Evolutionary conservation across 2,888 invertebrate genomes (phyloP).

Genomic region (Drosophila maculinotata): DNA sequence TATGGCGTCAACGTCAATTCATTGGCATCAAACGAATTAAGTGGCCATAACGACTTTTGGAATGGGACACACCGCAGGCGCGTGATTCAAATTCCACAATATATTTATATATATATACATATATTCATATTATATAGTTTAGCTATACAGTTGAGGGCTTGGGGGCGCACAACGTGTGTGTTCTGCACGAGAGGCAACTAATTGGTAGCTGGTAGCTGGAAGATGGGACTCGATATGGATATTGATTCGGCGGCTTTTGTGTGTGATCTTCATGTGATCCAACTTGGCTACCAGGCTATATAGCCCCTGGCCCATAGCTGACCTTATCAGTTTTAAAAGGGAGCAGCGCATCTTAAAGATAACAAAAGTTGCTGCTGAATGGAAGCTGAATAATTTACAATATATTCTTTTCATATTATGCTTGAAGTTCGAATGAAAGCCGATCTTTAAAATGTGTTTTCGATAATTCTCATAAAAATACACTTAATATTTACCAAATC

Average conservation of each 20-base stretch:
- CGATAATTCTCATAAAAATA: too few relatives aligned
- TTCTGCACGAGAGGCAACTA: slow-evolving; percentile 60
- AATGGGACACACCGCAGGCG: slow-evolving; percentile 34
- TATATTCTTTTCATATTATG: background rate
- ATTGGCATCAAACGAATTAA: slow-evolving; percentile 68
- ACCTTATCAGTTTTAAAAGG: slow-evolving; percentile 24
- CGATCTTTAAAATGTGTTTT: too few relatives aligned
- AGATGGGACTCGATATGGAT: slow-evolving; percentile 21
- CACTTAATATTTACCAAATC: too few relatives aligned
- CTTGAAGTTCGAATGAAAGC: too few relatives aligned
- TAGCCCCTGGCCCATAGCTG: background rate
- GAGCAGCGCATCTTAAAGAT: slow-evolving; percentile 19
- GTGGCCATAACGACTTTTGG: slow-evolving; percentile 54
- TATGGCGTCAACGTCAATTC: slow-evolving; percentile 64
- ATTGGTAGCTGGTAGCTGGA: slow-evolving; percentile 57
- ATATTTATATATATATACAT: background rate
- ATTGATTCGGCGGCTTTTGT: slow-evolving; percentile 39
- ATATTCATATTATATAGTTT: slow-evolving; percentile 6
- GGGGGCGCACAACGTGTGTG: slow-evolving; percentile 62
- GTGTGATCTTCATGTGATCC: slow-evolving; percentile 61
- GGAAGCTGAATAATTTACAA: slow-evolving; percentile 4
- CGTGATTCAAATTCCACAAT: slow-evolving; percentile 49
- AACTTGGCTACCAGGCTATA: slow-evolving; percentile 37
- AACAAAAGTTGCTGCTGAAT: slow-evolving; percentile 8
- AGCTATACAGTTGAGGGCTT: slow-evolving; percentile 22